Percentiles rank a stretch among this genome's conserved stretches.
These are phyloP conservation scores for Lampris incognitus DNA, from an alignment of 2,113 vertebrate genomes.

Conservation along the genomic window DNA sequence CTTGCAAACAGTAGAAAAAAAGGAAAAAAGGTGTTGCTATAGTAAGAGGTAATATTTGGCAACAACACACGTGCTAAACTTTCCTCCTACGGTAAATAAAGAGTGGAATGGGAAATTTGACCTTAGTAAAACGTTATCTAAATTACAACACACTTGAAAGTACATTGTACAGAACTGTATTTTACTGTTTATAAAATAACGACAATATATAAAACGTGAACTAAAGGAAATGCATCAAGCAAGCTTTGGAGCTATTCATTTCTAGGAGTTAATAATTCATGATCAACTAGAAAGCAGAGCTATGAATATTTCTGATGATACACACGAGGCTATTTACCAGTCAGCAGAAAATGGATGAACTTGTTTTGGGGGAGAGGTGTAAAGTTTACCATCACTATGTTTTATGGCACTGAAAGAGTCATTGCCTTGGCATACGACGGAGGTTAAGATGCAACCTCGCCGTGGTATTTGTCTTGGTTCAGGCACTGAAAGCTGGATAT, in stretches of 20 bases:
- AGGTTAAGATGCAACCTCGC: conserved; percentile 44
- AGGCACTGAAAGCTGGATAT: conserved; percentile 14
- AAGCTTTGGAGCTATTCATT: conserved; percentile 73
- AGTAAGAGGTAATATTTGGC: conserved; percentile 54
- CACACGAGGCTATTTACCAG: conserved; percentile 81
- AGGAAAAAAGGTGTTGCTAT: conserved; percentile 44
- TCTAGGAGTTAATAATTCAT: conserved; percentile 79
- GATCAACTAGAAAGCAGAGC: conserved; percentile 74
- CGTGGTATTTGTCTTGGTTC: conserved; percentile 29
- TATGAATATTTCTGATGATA: conserved; percentile 79
- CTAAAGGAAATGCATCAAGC: conserved; percentile 67
- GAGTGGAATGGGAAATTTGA: conserved; percentile 46
- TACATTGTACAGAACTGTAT: conserved; percentile 17
- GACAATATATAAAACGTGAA: conserved; percentile 47
- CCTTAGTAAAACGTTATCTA: conserved; percentile 47
- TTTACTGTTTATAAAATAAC: conserved; percentile 25
- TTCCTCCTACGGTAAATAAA: conserved; percentile 56
- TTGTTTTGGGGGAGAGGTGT: conserved; percentile 66
- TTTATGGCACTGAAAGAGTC: conserved; percentile 69
- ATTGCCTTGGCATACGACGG: conserved; percentile 36
- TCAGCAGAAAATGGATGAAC: conserved; percentile 75
- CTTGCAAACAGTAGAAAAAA: conserved; percentile 48
- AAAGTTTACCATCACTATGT: conserved; percentile 56
- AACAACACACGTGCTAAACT: conserved; percentile 59
- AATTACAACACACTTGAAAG: conserved; percentile 2